These are phyloP conservation scores for Chaetodon trifasciatus DNA, from an alignment of 2,797 vertebrate species.

Conservation along the genomic window DNA sequence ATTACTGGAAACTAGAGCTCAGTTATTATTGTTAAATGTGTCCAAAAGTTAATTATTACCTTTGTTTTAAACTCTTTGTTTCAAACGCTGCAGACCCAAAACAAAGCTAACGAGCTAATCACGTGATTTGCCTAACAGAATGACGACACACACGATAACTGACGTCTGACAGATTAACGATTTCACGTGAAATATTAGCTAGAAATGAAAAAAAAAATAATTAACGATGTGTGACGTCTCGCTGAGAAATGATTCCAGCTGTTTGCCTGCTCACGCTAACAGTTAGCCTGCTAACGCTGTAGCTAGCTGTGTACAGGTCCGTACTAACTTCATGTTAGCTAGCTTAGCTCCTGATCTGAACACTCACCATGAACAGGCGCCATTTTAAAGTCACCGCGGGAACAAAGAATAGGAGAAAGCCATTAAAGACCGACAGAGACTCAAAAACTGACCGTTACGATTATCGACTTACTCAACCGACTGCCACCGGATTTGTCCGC, in stretches of 20 bases:
- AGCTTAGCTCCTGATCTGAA: constrained; percentile 1
- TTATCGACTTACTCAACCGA: too few relatives aligned
- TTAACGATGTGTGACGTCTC: too few relatives aligned
- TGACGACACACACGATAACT: not conserved
- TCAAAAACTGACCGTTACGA: not conserved
- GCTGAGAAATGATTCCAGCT: not conserved
- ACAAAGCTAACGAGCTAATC: constrained; percentile 12
- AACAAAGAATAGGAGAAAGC: not conserved
- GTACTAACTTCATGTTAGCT: constrained; percentile 28
- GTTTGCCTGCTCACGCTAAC: constrained; percentile 17
- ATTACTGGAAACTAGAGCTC: too few relatives aligned
- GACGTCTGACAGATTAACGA: not conserved
- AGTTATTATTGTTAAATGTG: too few relatives aligned
- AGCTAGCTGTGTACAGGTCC: not conserved
- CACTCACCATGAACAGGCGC: constrained; percentile 47
- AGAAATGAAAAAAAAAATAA: not conserved
- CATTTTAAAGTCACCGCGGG: constrained; percentile 1
- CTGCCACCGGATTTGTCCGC: not conserved
- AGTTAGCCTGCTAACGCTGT: not conserved
- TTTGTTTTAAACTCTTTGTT: too few relatives aligned
- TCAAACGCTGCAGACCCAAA: too few relatives aligned
- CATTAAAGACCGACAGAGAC: not conserved
- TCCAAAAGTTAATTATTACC: too few relatives aligned
- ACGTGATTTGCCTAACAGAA: not conserved
- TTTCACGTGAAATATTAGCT: not conserved